phyloP scores from a whole-genome alignment of 2,888 invertebrate species.

The Nezara viridula region DNA sequence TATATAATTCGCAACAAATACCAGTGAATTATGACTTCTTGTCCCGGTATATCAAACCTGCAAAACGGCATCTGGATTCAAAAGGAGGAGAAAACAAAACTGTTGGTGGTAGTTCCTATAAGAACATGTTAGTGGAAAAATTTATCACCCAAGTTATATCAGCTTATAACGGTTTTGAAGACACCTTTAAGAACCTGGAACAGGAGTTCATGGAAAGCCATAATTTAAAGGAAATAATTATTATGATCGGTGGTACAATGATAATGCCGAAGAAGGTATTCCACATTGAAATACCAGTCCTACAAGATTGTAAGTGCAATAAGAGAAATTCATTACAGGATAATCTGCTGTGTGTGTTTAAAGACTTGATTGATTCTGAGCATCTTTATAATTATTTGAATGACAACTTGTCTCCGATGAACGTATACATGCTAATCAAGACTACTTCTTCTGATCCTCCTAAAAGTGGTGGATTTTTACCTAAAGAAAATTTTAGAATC shows the following conservation, averaged over 20 bases:
- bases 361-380: slow-evolving; percentile 6
- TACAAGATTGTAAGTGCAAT: slow-evolving; percentile 22
- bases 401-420: background rate
- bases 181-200: slow-evolving; percentile 18
- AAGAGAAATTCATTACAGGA: slow-evolving; percentile 29
- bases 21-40: slow-evolving; percentile 25
- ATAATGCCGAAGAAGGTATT: slow-evolving; percentile 29
- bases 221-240: slow-evolving; percentile 13
- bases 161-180: slow-evolving; percentile 24
- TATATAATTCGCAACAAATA: slow-evolving; percentile 28
- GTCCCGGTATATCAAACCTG: background rate
- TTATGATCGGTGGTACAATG: slow-evolving; percentile 38
- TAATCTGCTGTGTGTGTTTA: background rate
- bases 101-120: background rate
- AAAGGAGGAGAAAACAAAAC: background rate
- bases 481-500: slow-evolving; percentile 29
- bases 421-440: background rate
- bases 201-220: slow-evolving; percentile 2
- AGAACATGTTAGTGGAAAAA: slow-evolving; percentile 18
- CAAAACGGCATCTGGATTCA: background rate
- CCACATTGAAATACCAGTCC: slow-evolving; percentile 8
- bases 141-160: background rate
- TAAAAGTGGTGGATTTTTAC: slow-evolving; percentile 12
- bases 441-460: background rate
- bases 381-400: background rate